Base-by-base conservation (phyloP, 2,113 vertebrate species). In the Zosterops lateralis region DNA sequence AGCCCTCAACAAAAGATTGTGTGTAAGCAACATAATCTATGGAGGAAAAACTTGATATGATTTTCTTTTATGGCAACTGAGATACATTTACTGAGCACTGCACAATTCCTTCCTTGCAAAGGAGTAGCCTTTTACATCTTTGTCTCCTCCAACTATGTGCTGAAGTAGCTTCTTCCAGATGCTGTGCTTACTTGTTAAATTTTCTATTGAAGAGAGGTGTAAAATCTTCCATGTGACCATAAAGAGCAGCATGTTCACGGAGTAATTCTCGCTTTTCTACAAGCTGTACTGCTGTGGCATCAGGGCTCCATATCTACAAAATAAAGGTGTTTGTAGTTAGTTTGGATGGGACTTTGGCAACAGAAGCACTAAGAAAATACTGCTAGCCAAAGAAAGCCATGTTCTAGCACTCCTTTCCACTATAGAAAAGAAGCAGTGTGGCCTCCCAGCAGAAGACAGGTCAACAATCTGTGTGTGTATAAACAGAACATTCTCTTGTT, bases 261-360 rank as follows among this genome's bases (percentile, higher is more conserved):
- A 95, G 91, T 26, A 97, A 92, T 85, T 98, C 98, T 50, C 97
- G 97, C 82, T 98, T 98, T 91, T 95, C 97, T 80, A 98, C 96
- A 72, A 98, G 94, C 71, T 99, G 97, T 57, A 90, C 88, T 65
- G 97, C 98, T 60, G 97, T 97, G 20, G 98, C 90, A 32, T 98
- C 98, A 25, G 98, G 98, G 68, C 95, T 96, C 99, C 98, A 99
- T 60, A 97, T 83, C 99, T 99, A 70, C 58, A 97, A 95, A 89
- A 56, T 14, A 95, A 94, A 61, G 62, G 54, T 89, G 75, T 61
- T 73, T 58, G 71, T 68, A 66, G 29, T 94, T 66, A 80, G 28
- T 58, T 58, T 76, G 38, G 25, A 65, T 3, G 5, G 6, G 14
- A 51, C 25, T 90, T 85, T 48, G 45, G 26, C 28, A 78, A 60